A percentile compares a stretch with the other conserved stretches of the same genome.
These are phyloP conservation scores for Proterorhinus semilunaris DNA, from an alignment of 2,113 vertebrate species.

Conservation along the genomic window DNA sequence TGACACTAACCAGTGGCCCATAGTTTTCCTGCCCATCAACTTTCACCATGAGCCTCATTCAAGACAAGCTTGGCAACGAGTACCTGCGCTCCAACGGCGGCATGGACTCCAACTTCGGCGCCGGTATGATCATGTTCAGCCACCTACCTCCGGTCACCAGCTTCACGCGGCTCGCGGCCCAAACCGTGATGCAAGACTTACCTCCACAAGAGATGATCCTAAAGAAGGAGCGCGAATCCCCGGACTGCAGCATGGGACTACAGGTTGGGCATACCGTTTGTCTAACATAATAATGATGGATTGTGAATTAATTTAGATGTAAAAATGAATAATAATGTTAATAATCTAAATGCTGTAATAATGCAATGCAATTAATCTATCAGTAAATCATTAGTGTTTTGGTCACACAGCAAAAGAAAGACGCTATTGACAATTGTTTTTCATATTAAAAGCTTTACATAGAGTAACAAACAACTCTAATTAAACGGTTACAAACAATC, in stretches of 20 bases:
- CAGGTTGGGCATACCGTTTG: neutral
- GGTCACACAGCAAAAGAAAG: no score
- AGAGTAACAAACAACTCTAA: no score
- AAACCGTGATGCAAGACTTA: slow-evolving; percentile 82
- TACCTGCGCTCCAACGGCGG: slow-evolving; percentile 83
- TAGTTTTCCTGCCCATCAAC: slow-evolving; percentile 56
- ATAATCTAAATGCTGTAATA: no score
- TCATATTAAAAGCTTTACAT: no score
- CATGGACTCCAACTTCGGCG: slow-evolving; percentile 89
- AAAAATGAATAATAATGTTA: no score
- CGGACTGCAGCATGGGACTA: slow-evolving; percentile 76
- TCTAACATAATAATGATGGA: neutral
- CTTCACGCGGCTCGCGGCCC: slow-evolving; percentile 90
- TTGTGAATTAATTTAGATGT: neutral
- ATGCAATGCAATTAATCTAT: no score
- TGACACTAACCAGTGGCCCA: slow-evolving; percentile 59
- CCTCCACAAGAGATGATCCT: slow-evolving; percentile 88
- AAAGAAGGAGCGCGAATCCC: slow-evolving; percentile 90
- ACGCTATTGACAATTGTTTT: no score
- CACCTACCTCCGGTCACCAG: slow-evolving; percentile 95
- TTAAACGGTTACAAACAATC: no score
- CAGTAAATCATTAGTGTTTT: no score
- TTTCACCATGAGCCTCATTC: slow-evolving; percentile 80
- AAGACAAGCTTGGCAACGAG: slow-evolving; percentile 89
- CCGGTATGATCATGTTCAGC: slow-evolving; percentile 95